Percentiles rank a stretch among this genome's conserved stretches.
Evolutionary conservation across 2,113 vertebrate genomes (phyloP).

Genomic region (Cebus imitator): DNA sequence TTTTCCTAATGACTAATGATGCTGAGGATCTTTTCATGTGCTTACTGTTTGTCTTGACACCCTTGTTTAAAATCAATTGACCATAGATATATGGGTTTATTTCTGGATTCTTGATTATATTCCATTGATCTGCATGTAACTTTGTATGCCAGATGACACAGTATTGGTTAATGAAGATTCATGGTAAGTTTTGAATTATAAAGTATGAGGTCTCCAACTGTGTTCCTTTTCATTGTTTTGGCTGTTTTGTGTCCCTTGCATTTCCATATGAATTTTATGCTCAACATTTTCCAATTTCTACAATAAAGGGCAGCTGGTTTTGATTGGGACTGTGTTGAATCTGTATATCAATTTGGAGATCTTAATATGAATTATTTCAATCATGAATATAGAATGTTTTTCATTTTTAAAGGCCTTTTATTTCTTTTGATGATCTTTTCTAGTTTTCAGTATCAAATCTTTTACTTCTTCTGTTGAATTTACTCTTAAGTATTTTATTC

Average conservation of each 20-base stretch:
- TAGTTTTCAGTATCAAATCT: not conserved
- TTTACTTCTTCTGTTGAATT: not conserved
- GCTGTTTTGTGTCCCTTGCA: not conserved
- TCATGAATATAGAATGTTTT: not conserved
- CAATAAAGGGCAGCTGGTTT: not conserved
- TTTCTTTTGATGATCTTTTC: not conserved
- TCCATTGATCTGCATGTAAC: not conserved
- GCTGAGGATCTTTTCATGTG: not conserved
- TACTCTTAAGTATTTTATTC: not conserved
- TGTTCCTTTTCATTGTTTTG: not conserved
- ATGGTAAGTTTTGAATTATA: not conserved
- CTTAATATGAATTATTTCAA: not conserved
- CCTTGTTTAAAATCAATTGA: not conserved
- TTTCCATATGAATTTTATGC: not conserved
- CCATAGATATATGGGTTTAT: not conserved
- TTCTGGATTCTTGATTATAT: not conserved
- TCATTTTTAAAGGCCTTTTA: not conserved
- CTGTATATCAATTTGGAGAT: not conserved
- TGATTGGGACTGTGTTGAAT: not conserved
- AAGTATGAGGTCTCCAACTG: not conserved
- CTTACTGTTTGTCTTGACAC: not conserved
- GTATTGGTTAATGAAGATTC: not conserved
- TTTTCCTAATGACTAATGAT: not conserved
- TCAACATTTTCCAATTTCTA: not conserved
- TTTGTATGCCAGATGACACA: not conserved